Evolutionary conservation across 2,113 vertebrate genomes (phyloP), one percentile per base, ranked within the genome.

Genomic region (Aythya baeri): DNA sequence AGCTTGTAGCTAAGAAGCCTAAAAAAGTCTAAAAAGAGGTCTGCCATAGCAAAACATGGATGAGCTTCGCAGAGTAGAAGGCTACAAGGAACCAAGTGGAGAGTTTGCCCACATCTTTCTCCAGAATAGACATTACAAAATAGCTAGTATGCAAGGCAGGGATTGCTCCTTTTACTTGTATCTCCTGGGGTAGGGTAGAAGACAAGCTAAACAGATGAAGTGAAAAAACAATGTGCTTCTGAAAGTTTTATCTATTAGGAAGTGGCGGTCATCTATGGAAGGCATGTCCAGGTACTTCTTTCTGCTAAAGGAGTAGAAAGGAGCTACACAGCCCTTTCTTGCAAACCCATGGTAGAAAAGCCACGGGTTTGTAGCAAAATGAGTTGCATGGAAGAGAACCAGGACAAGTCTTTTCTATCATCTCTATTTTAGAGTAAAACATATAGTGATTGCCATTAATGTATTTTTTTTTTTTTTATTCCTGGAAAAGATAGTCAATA

Each of bases 31-130:
- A 27, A 65, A 58, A 77, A 59, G 23, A 71, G 18, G 4, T 44
- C 29, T 65, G 29, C 20, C 46, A 13, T 20, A 20, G 29, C 36
- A 70, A 89, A 88, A 62, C 6, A 32, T 12, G 15, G n/a, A 59
- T 1, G 1, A 89, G 16, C 11, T 62, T 70, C 79, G 31, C 10
- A 1, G 0, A 38, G 6, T 9, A 43, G 1, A 0, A 0, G 1
- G 27, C 25, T 2, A 0, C 46, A 52, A 63, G 8, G 23, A 62
- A 21, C 0, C 6, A 74, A 62, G 13, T 0, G 4, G 23, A 73
- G 29, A 32, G 6, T 20, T 31, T 52, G 17, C 21, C 36, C 46
- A 25, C 4, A 11, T 2, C 5, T 44, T 80, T 61, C 29, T 65
- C 31, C 16, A 31, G 34, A n/a, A 0, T 0, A 36, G 43, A 62